Base-by-base conservation (phyloP, 92 coral and sea anemone species). In the Umimayanthus chanpuru region DNA sequence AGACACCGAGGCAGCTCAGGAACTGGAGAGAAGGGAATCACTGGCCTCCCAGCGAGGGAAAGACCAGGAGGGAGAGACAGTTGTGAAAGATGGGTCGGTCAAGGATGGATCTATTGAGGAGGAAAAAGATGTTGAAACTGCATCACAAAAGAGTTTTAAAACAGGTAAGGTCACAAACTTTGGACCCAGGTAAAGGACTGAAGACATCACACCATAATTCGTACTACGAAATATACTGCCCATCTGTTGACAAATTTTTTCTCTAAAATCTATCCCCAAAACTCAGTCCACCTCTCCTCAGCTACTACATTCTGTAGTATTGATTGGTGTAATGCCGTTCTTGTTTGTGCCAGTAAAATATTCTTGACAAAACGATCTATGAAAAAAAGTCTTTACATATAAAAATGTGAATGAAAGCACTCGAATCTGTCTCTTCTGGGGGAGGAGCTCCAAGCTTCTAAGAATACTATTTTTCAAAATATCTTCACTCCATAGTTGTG, bases 101-200 rank as follows among this genome's bases (percentile, higher is more conserved):
- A 81, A 80, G 39, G 91, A 88, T 20, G 76, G 75, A n/a, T 88
- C 39, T 10, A 50, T 50, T 64, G 88, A 47, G 12, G 73, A 58
- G 44, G 85, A 80, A 61, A 87, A 77, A 61, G 87, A 83, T 70
- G 53, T n/a, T 0, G 87, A 83, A 65, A 68, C 87, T 81, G 41
- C n/a, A 38, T 81, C 85, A 41, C 78, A 83, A 28, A 83, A 70
- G 77, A 72, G 78, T 68, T 68, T 70, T 5, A 83, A 83, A 68
- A 6, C 76, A 25, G 87, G 87, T 83, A 9, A 83, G 87, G 6
- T 40, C 23, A 67, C 32, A 9, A 14, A 12, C 9, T 11, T 49
- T n/a, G n/a, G n/a, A n/a, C n/a, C n/a, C n/a, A n/a, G n/a, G n/a
- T n/a, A n/a, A n/a, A n/a, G n/a, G n/a, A n/a, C n/a, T n/a, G n/a